phyloP scores from a whole-genome alignment of 2,113 vertebrate genomes.

The Dipodomys stephensi region DNA sequence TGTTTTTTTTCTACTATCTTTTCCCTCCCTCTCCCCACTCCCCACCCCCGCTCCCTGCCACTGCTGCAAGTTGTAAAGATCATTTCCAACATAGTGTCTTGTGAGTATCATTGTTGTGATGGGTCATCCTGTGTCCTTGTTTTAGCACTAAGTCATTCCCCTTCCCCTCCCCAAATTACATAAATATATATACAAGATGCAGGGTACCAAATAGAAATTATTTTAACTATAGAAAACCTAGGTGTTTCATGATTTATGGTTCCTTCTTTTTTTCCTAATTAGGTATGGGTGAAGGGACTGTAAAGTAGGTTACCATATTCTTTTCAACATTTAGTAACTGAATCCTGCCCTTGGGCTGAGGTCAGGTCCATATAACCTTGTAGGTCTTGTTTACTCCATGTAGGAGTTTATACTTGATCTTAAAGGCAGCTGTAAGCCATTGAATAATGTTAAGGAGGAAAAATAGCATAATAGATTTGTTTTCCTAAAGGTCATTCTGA shows the following conservation, averaged over 20 bases:
- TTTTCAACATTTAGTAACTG: slow-evolving; percentile 17
- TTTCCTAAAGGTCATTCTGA: slow-evolving; percentile 70
- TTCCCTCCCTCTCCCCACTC: too few relatives aligned
- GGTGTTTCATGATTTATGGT: background rate
- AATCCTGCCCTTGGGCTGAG: background rate
- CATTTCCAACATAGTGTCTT: too few relatives aligned
- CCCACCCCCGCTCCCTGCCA: too few relatives aligned
- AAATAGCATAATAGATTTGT: slow-evolving; percentile 65
- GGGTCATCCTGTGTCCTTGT: too few relatives aligned
- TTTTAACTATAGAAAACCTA: background rate
- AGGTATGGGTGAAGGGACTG: background rate
- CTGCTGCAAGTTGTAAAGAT: too few relatives aligned
- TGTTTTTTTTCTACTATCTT: too few relatives aligned
- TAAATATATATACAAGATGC: too few relatives aligned
- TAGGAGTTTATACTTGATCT: slow-evolving; percentile 62
- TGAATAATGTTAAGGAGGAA: slow-evolving; percentile 51
- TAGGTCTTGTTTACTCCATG: slow-evolving; percentile 54
- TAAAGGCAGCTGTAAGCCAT: slow-evolving; percentile 66
- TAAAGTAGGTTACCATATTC: background rate
- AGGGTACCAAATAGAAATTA: background rate
- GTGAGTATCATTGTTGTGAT: too few relatives aligned
- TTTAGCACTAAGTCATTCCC: too few relatives aligned
- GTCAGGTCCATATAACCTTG: background rate
- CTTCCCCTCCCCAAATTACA: too few relatives aligned
- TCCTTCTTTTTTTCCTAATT: slow-evolving; percentile 5